A percentile compares a stretch with the other conserved stretches of the same genome.
Conservation (phyloP, 1,140 invertebrate species). For the Drosophila pandora region DNA sequence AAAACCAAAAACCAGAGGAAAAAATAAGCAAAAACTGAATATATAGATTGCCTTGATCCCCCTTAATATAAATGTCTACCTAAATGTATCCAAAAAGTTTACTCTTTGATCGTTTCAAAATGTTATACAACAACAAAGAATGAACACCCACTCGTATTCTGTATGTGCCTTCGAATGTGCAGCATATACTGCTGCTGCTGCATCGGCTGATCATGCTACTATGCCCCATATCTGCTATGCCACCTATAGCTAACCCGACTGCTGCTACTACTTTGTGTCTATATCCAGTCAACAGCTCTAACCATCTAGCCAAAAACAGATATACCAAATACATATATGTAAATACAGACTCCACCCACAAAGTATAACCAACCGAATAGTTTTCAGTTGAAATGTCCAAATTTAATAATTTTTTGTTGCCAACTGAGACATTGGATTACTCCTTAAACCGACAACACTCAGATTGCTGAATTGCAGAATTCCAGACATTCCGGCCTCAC, state of each 20-base stretch:
- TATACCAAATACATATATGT: constrained; percentile 25
- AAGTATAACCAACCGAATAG: constrained; percentile 8
- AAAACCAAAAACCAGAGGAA: constrained; percentile 24
- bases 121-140: constrained; percentile 29
- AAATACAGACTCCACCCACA: constrained; percentile 41
- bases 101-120: constrained; percentile 49
- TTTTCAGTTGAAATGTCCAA: constrained; percentile 31
- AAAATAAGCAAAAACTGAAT: constrained; percentile 35
- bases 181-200: constrained; percentile 33
- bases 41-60: constrained; percentile 47
- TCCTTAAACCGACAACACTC: constrained; percentile 28
- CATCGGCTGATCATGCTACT: constrained; percentile 20
- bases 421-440: constrained; percentile 50
- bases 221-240: constrained; percentile 50
- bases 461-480: constrained; percentile 25
- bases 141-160: constrained; percentile 37
- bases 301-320: constrained; percentile 16
- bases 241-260: constrained; percentile 61
- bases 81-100: constrained; percentile 57
- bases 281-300: constrained; percentile 17
- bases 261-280: constrained; percentile 31
- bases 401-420: constrained; percentile 29
- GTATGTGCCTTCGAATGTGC: constrained; percentile 54
- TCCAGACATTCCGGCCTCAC: constrained; percentile 18
- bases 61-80: constrained; percentile 57